A percentile compares a stretch with the other conserved stretches of the same genome.
Conservation (phyloP, 2,888 invertebrate genomes). For the Caenorhabditis uteleia region DNA sequence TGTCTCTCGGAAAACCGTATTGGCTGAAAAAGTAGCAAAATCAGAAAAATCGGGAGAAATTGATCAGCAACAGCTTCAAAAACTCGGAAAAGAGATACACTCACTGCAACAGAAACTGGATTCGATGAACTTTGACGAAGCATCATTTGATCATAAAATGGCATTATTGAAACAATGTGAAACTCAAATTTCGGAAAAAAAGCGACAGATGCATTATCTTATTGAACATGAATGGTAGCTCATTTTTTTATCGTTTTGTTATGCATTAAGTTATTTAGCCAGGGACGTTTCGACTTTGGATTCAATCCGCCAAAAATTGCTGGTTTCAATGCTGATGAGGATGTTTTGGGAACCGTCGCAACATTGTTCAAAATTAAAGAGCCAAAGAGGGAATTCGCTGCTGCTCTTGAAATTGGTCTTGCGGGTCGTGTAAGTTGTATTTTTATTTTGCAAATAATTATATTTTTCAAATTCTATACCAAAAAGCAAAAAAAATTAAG, state of each 20-base stretch:
- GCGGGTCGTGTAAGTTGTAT: slow-evolving; percentile 80
- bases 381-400: slow-evolving; percentile 74
- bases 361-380: slow-evolving; percentile 79
- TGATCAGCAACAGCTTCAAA: background rate
- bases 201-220: no score
- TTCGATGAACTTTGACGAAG: no score
- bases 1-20: background rate
- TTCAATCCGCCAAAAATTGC: slow-evolving; percentile 18
- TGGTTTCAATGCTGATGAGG: slow-evolving; percentile 19
- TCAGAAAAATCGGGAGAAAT: slow-evolving; percentile 1
- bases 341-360: slow-evolving; percentile 78
- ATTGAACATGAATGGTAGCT: no score
- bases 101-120: background rate
- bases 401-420: slow-evolving; percentile 82
- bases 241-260: no score
- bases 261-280: no score
- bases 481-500: background rate
- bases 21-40: background rate
- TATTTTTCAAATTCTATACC: background rate
- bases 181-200: no score
- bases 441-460: slow-evolving; percentile 1
- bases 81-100: background rate
- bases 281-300: slow-evolving; percentile 9
- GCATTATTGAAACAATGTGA: no score
- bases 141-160: no score